phyloP scores from a whole-genome alignment of 2,113 vertebrate genomes.

The Oxyura jamaicensis region DNA sequence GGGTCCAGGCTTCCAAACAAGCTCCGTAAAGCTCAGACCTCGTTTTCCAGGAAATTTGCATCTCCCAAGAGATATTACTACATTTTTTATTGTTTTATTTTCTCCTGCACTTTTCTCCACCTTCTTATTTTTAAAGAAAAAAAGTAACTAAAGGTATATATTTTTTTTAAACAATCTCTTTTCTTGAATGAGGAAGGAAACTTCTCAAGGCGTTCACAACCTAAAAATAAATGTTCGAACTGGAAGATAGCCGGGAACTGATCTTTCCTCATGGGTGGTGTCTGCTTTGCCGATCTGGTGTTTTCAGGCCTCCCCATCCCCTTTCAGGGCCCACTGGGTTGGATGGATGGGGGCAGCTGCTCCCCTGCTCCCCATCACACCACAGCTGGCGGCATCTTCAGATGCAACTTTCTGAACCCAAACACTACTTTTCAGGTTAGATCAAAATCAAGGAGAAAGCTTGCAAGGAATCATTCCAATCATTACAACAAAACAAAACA shows the following conservation, averaged over 20 bases:
- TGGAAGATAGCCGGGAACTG: background rate
- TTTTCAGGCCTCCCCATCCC: background rate
- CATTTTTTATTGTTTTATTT: background rate
- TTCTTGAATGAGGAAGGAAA: background rate
- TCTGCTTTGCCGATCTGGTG: background rate
- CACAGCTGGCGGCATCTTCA: background rate
- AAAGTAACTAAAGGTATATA: background rate
- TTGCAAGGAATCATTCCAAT: background rate
- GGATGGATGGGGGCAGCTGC: background rate
- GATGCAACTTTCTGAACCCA: background rate
- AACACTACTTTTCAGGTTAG: background rate
- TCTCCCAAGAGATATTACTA: background rate
- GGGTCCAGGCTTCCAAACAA: background rate
- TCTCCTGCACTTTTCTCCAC: background rate
- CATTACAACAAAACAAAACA: no score
- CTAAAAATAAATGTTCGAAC: background rate
- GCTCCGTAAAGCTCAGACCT: background rate
- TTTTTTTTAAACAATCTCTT: background rate
- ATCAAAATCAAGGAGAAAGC: accelerated
- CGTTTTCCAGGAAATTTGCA: background rate
- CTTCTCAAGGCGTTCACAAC: background rate
- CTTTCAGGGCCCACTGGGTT: background rate
- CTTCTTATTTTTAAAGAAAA: background rate
- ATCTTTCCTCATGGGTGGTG: background rate
- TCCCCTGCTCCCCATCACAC: no score